These are phyloP conservation scores for Acipenser ruthenus DNA, from an alignment of 2,797 vertebrate genomes.

Conservation along the genomic window DNA sequence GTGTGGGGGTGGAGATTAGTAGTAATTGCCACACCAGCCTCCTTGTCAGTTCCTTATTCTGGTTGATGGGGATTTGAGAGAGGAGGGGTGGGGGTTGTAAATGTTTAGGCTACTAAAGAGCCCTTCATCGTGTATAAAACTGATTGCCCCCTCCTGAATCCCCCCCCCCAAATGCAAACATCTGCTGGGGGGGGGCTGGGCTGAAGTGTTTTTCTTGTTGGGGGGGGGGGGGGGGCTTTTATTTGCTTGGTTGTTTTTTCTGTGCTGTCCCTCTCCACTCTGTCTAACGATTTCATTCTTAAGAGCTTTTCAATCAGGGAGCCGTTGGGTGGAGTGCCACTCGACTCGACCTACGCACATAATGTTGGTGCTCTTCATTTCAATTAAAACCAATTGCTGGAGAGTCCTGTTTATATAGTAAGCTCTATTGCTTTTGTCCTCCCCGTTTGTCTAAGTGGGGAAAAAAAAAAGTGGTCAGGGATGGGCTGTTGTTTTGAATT, in stretches of 20 bases:
- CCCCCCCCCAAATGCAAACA: conserved; percentile 26
- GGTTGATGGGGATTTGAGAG: conserved; percentile 59
- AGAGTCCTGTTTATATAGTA: conserved; percentile 59
- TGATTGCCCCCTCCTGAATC: not conserved
- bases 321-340: conserved; percentile 76
- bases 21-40: conserved; percentile 86
- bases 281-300: conserved; percentile 53
- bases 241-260: conserved; percentile 14
- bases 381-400: conserved; percentile 76
- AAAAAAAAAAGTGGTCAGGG: too few relatives aligned
- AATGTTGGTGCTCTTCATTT: conserved; percentile 84
- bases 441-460: too few relatives aligned
- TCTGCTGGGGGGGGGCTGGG: conserved; percentile 54
- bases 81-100: conserved; percentile 38
- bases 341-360: conserved; percentile 74
- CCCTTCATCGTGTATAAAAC: conserved; percentile 28
- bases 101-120: conserved; percentile 52
- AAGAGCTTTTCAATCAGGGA: conserved; percentile 74
- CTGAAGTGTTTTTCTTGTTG: conserved; percentile 44
- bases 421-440: conserved; percentile 31
- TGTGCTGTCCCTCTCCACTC: conserved; percentile 31
- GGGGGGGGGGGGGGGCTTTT: conserved; percentile 13
- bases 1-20: conserved; percentile 64
- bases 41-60: conserved; percentile 67
- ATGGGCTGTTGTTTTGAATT: too few relatives aligned